Base-by-base conservation (phyloP, 2,113 vertebrate species). In the Psophia crepitans region DNA sequence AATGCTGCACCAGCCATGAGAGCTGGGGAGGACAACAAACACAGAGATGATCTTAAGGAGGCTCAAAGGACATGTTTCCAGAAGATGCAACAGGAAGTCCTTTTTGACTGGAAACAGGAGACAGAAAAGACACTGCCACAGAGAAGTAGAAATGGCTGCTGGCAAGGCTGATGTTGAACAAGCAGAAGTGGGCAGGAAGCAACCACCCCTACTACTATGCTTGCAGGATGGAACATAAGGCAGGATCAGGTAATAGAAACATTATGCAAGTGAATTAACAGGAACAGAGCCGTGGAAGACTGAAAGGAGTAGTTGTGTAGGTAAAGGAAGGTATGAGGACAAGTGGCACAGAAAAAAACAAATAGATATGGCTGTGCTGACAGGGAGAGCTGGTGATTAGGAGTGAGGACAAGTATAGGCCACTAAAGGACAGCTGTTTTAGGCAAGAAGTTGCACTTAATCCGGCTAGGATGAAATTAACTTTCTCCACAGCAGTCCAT, bases 401-500 rank as follows among this genome's bases (percentile, higher is more conserved):
- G 57, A 71, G 33, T 53, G 12, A 71, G 57, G 12, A 46, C 28
- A 83, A 78, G 33, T 32, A 35, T 17, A 44, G 65, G 37, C 17
- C 16, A 32, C 57, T 70, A 57, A 49, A 77, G 11, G 7, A 33
- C 33, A 69, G 30, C 9, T 65, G 30, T 74, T 90, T 46, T n/a
- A n/a, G 35, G 20, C 22, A 75, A 15, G 20, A 73, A 57, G 30
- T n/a, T 58, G 8, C 73, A 18, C 16, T 68, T 16, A 5, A 8
- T 68, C 32, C 58, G 44, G 26, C 53, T 64, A 28, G 27, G 24
- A 63, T 58, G 28, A 22, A 44, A 48, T 37, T 73, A 4, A 53
- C 39, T 71, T 79, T 73, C n/a, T 80, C 9, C 21, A 0, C 14
- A 49, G 71, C 22, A 51, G 21, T 39, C 51, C 0, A 0, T 70